Base-by-base conservation (phyloP, 2,888 invertebrate species). In the Cyclophora punctaria region DNA sequence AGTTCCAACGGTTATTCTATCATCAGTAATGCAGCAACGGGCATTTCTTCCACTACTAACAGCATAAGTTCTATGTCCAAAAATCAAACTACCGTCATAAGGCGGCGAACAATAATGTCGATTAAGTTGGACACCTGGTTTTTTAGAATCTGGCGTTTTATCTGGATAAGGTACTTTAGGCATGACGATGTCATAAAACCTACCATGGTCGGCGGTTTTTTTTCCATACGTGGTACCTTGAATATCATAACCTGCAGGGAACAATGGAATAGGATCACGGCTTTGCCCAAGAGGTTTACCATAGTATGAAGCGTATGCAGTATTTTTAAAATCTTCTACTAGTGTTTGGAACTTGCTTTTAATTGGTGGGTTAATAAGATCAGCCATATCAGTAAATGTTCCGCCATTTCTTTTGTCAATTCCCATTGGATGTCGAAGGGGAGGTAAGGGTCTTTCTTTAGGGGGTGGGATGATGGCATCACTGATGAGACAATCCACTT, bases 21-120 rank as follows among this genome's bases (percentile, higher is more conserved):
- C 80, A 58, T 86, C 83, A 44, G 78, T 76, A n/a, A 88, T 3
- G 60, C 90, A 89, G 60, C 81, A 80, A 58, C 67, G 78, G n/a
- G 80, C 86, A 63, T 83, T 80, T 35, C 70, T 79, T 7, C 90
- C 90, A 55, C 87, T 72, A 51, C 81, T 83, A 63, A 90, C 90
- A 34, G 78, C 73, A 45, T 65, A 69, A 2, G 80, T 80, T 59
- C 75, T 77, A 53, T 77, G 62, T 0, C 91, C 91, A 61, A 72
- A 91, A 2, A 84, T 80, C 46, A 81, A 63, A 45, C 88, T 69
- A 3, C 80, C 68, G 46, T 81, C 66, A 61, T 68, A 91, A 7
- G 89, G 66, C 5, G 89, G 89, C 41, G 58, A 44, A 56, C 84
- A 85, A 58, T 82, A 87, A 41, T 75, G 73, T 5, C 80, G 73